Base-by-base conservation (phyloP, 2,888 invertebrate genomes). In the Aphodius sticticus region DNA sequence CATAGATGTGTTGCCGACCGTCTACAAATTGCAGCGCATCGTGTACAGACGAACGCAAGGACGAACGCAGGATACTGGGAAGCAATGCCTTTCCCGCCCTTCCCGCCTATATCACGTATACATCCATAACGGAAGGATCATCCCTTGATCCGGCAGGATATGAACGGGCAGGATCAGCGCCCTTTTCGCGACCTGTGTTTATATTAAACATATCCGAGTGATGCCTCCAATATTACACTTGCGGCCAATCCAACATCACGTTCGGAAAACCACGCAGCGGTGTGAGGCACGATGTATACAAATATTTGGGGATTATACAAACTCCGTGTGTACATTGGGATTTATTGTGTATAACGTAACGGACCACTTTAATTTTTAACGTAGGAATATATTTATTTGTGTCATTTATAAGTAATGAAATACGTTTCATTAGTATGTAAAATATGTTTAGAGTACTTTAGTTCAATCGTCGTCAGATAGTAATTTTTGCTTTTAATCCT, bases 81-180 rank as follows among this genome's bases (percentile, higher is more conserved):
- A 53, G 53, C 53, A 53, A 80, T 77, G 76, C 72, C 69, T 9
- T 9, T 12, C 53, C 53, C 53, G 12, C 53, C 53, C 53, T 53
- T 53, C 9, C 53, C 53, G 53, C 53, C 53, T 53, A 53, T 53
- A 2, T 53, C 53, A 9, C 53, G 9, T 53, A 53, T 53, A 53
- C 53, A 53, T 53, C 53, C 53, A 81, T 79, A 82, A 78, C 76
- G 75, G 71, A 37, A 70, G 80, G 82, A 82, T 82, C 81, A 81
- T 69, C 74, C 80, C 80, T 81, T 82, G 79, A 82, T 82, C 82
- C 82, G 81, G 72, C 79, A 78, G 77, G 78, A 82, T 82, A 82
- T 79, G 81, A 82, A 82, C 81, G 79, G 53, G 76, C 53, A 53
- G 53, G 53, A 53, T 53, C 53, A 76, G 78, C 77, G 81, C 78